Evolutionary conservation across 2,888 invertebrate genomes (phyloP), one percentile per base, ranked within the genome.

Genomic region (Ormyrus rosae): DNA sequence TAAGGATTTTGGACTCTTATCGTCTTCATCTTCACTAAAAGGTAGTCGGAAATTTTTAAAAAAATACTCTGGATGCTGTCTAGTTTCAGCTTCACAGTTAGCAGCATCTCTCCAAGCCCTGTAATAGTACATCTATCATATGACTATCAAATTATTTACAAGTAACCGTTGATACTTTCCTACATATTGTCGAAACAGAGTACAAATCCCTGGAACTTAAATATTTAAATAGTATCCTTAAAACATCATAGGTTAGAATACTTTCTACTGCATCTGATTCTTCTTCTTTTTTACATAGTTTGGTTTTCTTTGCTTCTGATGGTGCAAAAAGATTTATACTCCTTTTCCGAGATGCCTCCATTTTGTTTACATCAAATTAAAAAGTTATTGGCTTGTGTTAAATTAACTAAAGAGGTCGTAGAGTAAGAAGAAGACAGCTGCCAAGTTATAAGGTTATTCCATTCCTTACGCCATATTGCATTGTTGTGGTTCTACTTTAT

Each of bases 161-260:
- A 1, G 13, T 63, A 19, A 73, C 63, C 45, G 8, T 9, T 63
- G n/a, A 69, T 13, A 81, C 79, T 81, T 84, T 88, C 90, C 88
- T 90, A 86, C 88, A 90, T 69, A 88, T 88, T 72, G 77, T 81
- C 1, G 88, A 86, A 5, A 86, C 87, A 5, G 56, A 86, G 13
- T 79, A 63, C 50, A 90, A 81, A 65, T 90, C 89, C 11, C 77
- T 85, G 11, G 84, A 85, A 70, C 85, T 85, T 53, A 90, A 83
- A 84, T 87, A 84, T 65, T 87, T 84, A 74, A 90, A 89, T 58
- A 90, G 85, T 64, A 89, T 85, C 70, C 87, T 84, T 51, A 89
- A 81, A 61, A 89, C 86, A 56, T 90, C 90, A 51, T 89, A 90
- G 64, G 87, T 86, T 81, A 90, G 83, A 45, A 71, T 13, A 75